phyloP scores from a whole-genome alignment of 1,140 invertebrate genomes.

The Drosophila nigromelanica region DNA sequence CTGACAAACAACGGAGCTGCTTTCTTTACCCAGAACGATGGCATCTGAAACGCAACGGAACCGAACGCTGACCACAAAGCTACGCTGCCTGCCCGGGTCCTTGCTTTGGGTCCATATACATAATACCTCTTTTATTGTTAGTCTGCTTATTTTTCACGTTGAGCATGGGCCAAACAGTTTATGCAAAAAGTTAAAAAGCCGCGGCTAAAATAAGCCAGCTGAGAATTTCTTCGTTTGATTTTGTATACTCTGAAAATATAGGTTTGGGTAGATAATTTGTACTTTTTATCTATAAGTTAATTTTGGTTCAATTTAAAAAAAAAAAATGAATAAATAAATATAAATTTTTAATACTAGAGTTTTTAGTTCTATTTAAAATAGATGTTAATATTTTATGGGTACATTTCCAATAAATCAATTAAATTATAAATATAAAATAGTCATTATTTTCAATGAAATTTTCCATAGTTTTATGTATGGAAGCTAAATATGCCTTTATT shows the following conservation, averaged over 20 bases:
- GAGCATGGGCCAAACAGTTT: conserved; percentile 58
- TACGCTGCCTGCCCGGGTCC: neutral
- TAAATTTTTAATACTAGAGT: too few species aligned
- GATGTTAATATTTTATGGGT: too few species aligned
- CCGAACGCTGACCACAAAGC: conserved; percentile 6
- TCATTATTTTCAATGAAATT: too few species aligned
- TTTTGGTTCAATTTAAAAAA: too few species aligned
- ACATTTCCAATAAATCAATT: too few species aligned
- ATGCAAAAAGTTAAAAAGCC: conserved; percentile 70
- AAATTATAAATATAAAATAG: too few species aligned
- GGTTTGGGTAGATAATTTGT: too few species aligned
- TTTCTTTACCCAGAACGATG: conserved; percentile 79
- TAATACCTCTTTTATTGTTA: conserved; percentile 39
- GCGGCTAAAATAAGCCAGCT: conserved; percentile 25
- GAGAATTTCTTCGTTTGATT: conserved; percentile 58
- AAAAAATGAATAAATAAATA: too few species aligned
- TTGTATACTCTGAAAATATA: neutral
- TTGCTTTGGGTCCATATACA: neutral
- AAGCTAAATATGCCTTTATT: too few species aligned
- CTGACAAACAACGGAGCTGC: conserved; percentile 35
- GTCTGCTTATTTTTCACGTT: conserved; percentile 63
- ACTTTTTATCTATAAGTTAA: too few species aligned
- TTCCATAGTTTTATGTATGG: too few species aligned
- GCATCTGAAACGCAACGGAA: conserved; percentile 60
- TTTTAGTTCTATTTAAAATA: too few species aligned